Percentiles rank a stretch among this genome's conserved stretches.
Evolutionary conservation across 2,888 invertebrate genomes (phyloP).

Genomic region (Papilio gigon): DNA sequence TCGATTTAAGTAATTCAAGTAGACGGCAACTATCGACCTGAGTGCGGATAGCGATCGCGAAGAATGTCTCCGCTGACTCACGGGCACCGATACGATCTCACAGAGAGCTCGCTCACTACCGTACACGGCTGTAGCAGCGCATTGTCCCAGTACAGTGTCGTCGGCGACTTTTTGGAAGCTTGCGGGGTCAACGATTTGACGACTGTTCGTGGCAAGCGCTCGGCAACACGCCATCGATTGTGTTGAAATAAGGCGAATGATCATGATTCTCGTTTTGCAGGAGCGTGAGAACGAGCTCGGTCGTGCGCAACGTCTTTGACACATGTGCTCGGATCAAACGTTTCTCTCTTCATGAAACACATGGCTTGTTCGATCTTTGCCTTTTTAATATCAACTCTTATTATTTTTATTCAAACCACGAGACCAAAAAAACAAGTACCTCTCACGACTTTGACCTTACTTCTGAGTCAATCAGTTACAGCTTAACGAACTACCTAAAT

Average conservation of each 20-base stretch:
- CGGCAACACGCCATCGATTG: constrained; percentile 30
- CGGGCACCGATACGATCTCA: constrained; percentile 55
- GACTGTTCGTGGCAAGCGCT: constrained; percentile 9
- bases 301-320: constrained; percentile 36
- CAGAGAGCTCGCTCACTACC: constrained; percentile 39
- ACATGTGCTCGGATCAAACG: constrained; percentile 30
- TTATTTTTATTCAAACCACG: constrained; percentile 4
- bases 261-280: constrained; percentile 36
- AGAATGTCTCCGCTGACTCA: constrained; percentile 47
- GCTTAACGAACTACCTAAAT: neutral
- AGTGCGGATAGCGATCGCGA: constrained; percentile 69
- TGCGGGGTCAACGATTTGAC: constrained; percentile 39
- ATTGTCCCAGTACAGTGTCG: constrained; percentile 52
- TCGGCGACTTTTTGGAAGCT: constrained; percentile 43
- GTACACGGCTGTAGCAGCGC: constrained; percentile 46
- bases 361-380: constrained; percentile 26
- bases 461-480: neutral
- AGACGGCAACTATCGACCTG: constrained; percentile 60
- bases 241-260: constrained; percentile 27
- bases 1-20: constrained; percentile 73
- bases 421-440: neutral
- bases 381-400: constrained; percentile 13
- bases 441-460: neutral
- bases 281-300: constrained; percentile 34
- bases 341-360: constrained; percentile 33